phyloP scores from a whole-genome alignment of 2,888 invertebrate species.

The Nezara viridula region DNA sequence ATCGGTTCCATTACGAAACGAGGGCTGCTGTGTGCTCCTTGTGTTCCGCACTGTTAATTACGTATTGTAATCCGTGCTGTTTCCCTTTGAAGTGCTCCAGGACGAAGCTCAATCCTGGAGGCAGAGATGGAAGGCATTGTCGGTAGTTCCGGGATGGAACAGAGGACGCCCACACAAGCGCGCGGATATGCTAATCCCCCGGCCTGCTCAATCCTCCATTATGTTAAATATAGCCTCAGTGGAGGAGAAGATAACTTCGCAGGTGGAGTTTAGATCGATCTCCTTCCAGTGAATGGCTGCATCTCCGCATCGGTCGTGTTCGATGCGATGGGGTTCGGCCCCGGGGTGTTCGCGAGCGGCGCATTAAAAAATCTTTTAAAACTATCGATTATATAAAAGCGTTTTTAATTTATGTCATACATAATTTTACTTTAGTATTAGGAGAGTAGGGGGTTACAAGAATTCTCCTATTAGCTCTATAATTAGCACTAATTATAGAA shows the following conservation, averaged over 20 bases:
- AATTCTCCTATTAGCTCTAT: too few species aligned
- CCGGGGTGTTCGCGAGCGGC: not conserved
- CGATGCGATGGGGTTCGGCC: not conserved
- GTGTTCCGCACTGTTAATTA: too few species aligned
- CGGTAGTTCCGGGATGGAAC: not conserved
- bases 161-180: slow-evolving; percentile 20
- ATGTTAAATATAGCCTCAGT: slow-evolving; percentile 47
- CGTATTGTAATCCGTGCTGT: not conserved
- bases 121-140: not conserved
- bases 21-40: too few species aligned
- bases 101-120: not conserved
- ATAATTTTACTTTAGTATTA: too few species aligned
- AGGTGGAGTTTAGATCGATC: slow-evolving; percentile 28
- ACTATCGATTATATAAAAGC: too few species aligned
- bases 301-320: not conserved
- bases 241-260: not conserved
- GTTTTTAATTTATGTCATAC: too few species aligned
- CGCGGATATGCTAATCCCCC: not conserved
- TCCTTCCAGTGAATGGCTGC: slow-evolving; percentile 33
- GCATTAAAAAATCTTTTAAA: too few species aligned
- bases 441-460: too few species aligned
- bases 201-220: slow-evolving; percentile 30
- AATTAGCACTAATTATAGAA: too few species aligned
- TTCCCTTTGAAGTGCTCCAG: not conserved
- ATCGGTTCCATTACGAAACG: too few species aligned